phyloP scores from a whole-genome alignment of 2,888 invertebrate species.

The Andrena camellia region DNA sequence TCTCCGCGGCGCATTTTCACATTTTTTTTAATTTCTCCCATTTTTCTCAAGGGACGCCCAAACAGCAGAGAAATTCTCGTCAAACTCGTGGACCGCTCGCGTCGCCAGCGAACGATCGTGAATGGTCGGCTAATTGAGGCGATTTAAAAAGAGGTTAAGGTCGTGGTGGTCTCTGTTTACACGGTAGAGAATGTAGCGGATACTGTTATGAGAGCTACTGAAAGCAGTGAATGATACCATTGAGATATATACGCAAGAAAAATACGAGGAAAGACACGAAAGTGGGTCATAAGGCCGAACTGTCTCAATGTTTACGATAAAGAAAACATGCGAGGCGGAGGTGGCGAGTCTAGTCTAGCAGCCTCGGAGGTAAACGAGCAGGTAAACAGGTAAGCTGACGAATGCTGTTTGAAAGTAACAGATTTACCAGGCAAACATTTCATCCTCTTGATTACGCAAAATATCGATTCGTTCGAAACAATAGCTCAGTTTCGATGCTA shows the following conservation, averaged over 20 bases:
- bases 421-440: slow-evolving; percentile 4
- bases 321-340: not conserved
- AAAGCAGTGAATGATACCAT: too few relatives aligned
- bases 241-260: too few relatives aligned
- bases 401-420: slow-evolving; percentile 6
- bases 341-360: slow-evolving; percentile 23
- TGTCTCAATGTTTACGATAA: not conserved
- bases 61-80: too few relatives aligned
- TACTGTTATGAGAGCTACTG: too few relatives aligned
- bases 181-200: too few relatives aligned
- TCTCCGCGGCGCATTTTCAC: not conserved
- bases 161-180: too few relatives aligned
- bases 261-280: too few relatives aligned
- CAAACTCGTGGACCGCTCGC: too few relatives aligned
- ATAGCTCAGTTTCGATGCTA: not conserved
- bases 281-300: not conserved
- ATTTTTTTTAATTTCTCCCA: not conserved
- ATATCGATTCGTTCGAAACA: not conserved
- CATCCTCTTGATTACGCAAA: not conserved
- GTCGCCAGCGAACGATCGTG: too few relatives aligned
- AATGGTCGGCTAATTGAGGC: too few relatives aligned
- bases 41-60: too few relatives aligned
- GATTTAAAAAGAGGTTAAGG: too few relatives aligned
- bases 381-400: not conserved
- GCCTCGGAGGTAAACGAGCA: slow-evolving; percentile 36